Evolutionary conservation across 2,113 vertebrate species (phyloP).

Genomic region (Cacatua alba): DNA sequence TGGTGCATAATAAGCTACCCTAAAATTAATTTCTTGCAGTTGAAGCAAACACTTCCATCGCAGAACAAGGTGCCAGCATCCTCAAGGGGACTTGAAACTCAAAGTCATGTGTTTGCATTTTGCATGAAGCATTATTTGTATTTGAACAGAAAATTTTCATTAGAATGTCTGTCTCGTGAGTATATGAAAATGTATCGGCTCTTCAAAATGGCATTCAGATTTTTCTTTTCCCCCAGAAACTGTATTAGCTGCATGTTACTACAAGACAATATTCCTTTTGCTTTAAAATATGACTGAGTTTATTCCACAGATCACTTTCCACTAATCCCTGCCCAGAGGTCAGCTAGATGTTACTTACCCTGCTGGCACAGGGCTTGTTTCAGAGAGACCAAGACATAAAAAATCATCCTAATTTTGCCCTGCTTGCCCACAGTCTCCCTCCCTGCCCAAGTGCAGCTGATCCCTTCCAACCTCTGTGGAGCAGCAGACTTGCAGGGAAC

Average conservation of each 20-base stretch:
- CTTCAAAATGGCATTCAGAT: background rate
- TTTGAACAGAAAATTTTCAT: background rate
- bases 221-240: background rate
- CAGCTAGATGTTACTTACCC: background rate
- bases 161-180: background rate
- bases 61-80: background rate
- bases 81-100: background rate
- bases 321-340: background rate
- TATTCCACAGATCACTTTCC: background rate
- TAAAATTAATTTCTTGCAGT: slow-evolving; percentile 27
- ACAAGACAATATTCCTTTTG: background rate
- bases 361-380: rapidly evolving
- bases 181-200: background rate
- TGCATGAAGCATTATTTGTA: background rate
- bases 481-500: background rate
- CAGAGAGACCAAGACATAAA: background rate
- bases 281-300: background rate
- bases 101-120: background rate
- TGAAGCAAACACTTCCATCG: background rate
- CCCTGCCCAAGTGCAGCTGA: no score
- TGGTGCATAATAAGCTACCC: background rate
- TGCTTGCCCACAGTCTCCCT: background rate
- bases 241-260: background rate
- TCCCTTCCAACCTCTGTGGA: background rate
- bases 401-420: rapidly evolving